A percentile compares a stretch with the other conserved stretches of the same genome.
Conservation (phyloP, 2,797 vertebrate species). For the Sciaenops ocellatus region DNA sequence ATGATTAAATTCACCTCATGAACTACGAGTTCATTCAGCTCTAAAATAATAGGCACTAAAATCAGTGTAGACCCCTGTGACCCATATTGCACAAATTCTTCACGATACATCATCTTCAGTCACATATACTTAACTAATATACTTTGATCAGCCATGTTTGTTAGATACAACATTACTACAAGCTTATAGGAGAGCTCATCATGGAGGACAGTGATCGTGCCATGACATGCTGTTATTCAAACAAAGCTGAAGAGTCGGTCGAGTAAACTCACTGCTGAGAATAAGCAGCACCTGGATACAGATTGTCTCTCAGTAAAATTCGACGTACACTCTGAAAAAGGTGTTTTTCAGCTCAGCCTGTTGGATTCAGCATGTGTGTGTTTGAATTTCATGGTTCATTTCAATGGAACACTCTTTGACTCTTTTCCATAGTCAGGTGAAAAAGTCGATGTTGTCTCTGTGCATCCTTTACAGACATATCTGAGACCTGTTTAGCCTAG, state of each 20-base stretch:
- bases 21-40: constrained; percentile 1
- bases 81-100: constrained; percentile 39
- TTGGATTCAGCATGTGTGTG: background rate
- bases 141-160: constrained; percentile 7
- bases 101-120: background rate
- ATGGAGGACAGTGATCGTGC: background rate
- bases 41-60: constrained; percentile 58
- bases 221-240: background rate
- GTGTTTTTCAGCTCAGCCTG: constrained; percentile 8
- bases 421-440: background rate
- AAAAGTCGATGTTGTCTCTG: background rate
- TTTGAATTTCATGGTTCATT: background rate
- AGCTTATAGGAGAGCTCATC: background rate
- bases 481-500: background rate
- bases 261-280: background rate
- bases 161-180: background rate
- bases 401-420: background rate
- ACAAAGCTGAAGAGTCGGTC: background rate
- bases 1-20: background rate
- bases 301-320: background rate
- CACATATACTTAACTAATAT: constrained; percentile 8
- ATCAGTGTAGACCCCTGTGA: constrained; percentile 19
- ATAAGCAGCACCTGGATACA: background rate
- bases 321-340: background rate
- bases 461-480: background rate